A percentile compares a stretch with the other conserved stretches of the same genome.
These are phyloP conservation scores for Thymelicus lineola DNA, from an alignment of 2,888 invertebrate genomes.

Conservation along the genomic window DNA sequence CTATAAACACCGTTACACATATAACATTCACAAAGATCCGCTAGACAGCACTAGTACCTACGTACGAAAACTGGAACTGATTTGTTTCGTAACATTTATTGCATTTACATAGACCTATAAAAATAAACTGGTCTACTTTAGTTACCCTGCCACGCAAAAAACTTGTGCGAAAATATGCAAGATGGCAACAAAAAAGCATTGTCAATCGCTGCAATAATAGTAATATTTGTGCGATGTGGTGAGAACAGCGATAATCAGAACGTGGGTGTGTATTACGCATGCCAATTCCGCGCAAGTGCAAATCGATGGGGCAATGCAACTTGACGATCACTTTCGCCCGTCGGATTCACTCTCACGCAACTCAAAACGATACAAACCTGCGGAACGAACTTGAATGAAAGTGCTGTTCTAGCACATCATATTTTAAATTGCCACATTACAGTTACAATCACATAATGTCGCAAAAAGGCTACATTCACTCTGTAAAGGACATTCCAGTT, in stretches of 20 bases:
- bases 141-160: conserved; percentile 58
- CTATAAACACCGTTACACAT: conserved; percentile 9
- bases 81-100: conserved; percentile 54
- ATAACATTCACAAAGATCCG: conserved; percentile 17
- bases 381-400: conserved; percentile 27
- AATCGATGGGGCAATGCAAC: conserved; percentile 70
- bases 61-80: conserved; percentile 20
- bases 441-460: conserved; percentile 3
- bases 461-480: conserved; percentile 35
- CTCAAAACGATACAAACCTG: conserved; percentile 26
- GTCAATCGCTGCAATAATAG: conserved; percentile 62
- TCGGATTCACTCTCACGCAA: conserved; percentile 56
- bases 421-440: conserved; percentile 27
- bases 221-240: conserved; percentile 61
- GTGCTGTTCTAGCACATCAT: conserved; percentile 19
- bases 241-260: conserved; percentile 76
- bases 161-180: conserved; percentile 67
- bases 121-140: conserved; percentile 55
- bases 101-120: conserved; percentile 60
- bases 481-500: conserved; percentile 43
- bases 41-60: not conserved
- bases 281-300: conserved; percentile 66
- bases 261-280: conserved; percentile 77
- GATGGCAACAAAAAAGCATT: conserved; percentile 61
- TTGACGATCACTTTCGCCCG: conserved; percentile 74